Evolutionary conservation across 2,888 invertebrate species (phyloP), one percentile per base, ranked within the genome.

Genomic region (Nowickia ferox): DNA sequence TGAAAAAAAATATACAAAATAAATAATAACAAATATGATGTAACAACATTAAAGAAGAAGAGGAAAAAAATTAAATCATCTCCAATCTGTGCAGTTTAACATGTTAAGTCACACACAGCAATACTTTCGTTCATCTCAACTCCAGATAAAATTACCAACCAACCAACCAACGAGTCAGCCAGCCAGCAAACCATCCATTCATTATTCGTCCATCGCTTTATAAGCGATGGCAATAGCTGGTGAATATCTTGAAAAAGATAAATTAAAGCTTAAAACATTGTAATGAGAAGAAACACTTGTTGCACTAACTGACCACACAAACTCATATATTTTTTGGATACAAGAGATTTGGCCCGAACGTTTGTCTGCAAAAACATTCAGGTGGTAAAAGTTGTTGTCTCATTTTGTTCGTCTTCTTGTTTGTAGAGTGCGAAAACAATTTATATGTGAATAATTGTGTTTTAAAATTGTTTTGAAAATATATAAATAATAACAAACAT

Each of bases 51-150:
- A 30, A 30, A 30, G 30, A n/a, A 46, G 57, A 48, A 57, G 40
- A 19, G 30, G 57, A 15, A 65, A 57, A 86, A 76, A 86, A 82
- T 53, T 53, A 83, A 83, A 79, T 80, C 86, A 80, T 86, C 79
- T 83, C 63, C 83, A 80, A 82, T 57, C 48, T 59, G 63, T 75
- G 74, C 55, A 78, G 75, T 65, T 76, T 53, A 72, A 80, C 72
- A 75, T 80, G 76, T 72, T 77, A 63, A 81, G 81, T 81, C 65
- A 59, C 57, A 72, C 63, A 59, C 71, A 30, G 30, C 15, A 44
- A 53, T n/a, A 63, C 63, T 40, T 63, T 55, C 46, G 19, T 75
- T 53, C 38, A 71, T 61, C 51, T 55, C 55, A 55, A 19, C 79
- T 65, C 22, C 55, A 63, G 42, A 72, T 55, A 51, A 69, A 78